Evolutionary conservation across 2,797 vertebrate species (phyloP).

Genomic region (Peromyscus eremicus): DNA sequence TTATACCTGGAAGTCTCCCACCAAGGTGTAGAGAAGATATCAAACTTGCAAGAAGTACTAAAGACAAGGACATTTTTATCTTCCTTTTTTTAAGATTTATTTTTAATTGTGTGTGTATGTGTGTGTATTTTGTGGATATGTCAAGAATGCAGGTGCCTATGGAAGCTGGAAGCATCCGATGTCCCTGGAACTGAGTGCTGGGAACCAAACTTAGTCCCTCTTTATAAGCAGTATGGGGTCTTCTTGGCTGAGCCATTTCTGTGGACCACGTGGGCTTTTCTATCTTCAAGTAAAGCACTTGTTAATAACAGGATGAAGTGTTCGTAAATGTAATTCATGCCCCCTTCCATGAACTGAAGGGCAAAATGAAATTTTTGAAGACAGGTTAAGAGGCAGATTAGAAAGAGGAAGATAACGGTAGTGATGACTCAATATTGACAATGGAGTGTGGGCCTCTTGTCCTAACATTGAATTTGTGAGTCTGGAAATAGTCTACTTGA

Average conservation of each 20-base stretch:
- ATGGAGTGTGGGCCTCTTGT: not conserved
- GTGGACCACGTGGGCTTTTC: not conserved
- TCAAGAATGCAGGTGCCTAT: not conserved
- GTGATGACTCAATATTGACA: not conserved
- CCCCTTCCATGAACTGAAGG: not conserved
- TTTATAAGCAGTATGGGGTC: not conserved
- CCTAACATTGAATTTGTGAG: not conserved
- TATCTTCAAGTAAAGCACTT: not conserved
- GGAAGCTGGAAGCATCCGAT: not conserved
- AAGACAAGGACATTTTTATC: not conserved
- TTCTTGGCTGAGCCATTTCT: not conserved
- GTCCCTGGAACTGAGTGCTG: not conserved
- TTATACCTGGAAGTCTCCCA: not conserved
- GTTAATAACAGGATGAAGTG: not conserved
- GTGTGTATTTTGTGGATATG: not conserved
- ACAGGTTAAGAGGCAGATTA: not conserved
- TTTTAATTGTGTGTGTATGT: not conserved
- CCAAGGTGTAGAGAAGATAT: not conserved
- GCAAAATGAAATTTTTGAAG: not conserved
- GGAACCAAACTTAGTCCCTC: not conserved
- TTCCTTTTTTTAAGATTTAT: not conserved
- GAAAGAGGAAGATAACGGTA: not conserved
- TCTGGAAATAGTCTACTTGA: not conserved
- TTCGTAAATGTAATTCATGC: not conserved
- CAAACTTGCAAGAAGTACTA: not conserved